phyloP scores from a whole-genome alignment of 2,888 invertebrate species.

The Ariolimax columbianus region DNA sequence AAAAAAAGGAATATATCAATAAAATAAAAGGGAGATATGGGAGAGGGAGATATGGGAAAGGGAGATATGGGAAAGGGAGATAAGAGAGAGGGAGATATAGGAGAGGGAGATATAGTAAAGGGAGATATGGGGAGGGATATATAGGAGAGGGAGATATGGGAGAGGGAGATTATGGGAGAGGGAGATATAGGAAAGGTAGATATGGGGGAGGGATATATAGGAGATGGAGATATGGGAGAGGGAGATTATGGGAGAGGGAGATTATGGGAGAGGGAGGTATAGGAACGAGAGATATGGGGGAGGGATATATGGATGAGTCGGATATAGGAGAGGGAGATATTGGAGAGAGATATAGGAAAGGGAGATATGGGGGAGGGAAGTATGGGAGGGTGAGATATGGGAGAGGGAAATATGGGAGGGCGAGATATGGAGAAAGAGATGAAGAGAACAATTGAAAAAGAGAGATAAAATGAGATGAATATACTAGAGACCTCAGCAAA shows the following conservation, averaged over 20 bases:
- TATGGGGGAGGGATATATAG: no score
- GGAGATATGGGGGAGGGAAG: neutral
- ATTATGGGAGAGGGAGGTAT: neutral
- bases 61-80: no score
- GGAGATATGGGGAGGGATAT: neutral
- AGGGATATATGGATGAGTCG: neutral
- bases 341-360: no score
- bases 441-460: neutral
- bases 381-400: constrained; percentile 9
- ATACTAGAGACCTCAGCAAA: neutral
- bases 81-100: no score
- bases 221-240: no score
- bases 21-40: no score
- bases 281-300: neutral
- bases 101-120: no score
- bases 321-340: neutral
- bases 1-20: neutral
- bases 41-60: no score
- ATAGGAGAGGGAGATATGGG: no score
- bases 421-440: constrained; percentile 26
- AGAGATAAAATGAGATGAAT: neutral
- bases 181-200: no score
- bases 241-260: no score
- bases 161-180: neutral
- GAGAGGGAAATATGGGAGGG: constrained; percentile 10